phyloP scores from a whole-genome alignment of 2,888 invertebrate species.

The Habrosyne pyritoides region DNA sequence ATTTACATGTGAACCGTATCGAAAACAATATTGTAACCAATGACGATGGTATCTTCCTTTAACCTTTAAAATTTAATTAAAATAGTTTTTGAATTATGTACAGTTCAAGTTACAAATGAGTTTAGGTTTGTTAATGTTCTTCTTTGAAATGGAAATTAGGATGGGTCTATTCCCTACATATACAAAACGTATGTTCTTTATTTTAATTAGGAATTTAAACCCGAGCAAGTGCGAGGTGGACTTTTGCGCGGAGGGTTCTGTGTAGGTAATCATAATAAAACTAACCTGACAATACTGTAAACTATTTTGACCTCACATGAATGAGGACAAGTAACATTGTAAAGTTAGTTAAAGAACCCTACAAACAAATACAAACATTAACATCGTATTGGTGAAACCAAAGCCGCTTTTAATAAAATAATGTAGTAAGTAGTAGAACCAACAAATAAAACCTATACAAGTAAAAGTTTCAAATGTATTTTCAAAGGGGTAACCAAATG shows the following conservation, averaged over 20 bases:
- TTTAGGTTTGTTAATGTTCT: slow-evolving; percentile 3
- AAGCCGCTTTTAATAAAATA: neutral
- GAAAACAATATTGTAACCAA: neutral
- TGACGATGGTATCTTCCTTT: neutral
- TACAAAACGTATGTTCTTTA: no score
- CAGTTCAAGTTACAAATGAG: neutral
- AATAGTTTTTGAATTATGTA: neutral
- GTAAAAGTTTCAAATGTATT: neutral
- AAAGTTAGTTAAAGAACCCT: no score
- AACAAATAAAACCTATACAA: neutral
- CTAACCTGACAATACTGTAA: no score
- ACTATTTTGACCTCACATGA: no score
- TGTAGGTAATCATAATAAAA: no score
- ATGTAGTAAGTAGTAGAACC: neutral
- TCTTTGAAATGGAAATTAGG: neutral
- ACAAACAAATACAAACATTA: no score
- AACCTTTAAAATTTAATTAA: neutral
- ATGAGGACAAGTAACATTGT: no score
- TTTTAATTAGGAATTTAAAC: no score
- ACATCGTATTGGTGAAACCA: no score
- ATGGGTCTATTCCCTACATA: no score
- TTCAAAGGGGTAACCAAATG: neutral
- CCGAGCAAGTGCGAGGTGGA: no score
- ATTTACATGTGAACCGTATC: neutral
- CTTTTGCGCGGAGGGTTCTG: no score